These are phyloP conservation scores for Tadarida brasiliensis DNA, from an alignment of 2,797 vertebrate genomes.

Conservation along the genomic window DNA sequence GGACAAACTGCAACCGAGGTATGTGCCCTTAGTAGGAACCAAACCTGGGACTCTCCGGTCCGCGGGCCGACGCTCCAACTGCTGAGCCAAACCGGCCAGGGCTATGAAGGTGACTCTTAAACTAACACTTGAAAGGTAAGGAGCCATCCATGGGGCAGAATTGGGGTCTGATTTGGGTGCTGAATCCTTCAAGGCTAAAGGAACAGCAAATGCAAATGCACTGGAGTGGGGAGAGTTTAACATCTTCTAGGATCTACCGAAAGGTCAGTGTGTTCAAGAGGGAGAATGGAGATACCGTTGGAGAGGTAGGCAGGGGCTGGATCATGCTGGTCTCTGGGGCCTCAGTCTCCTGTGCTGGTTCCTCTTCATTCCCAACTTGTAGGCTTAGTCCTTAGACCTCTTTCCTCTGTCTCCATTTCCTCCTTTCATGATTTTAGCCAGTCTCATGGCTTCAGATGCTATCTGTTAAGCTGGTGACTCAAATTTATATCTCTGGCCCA, in stretches of 20 bases:
- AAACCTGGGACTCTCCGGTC: no score
- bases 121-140: background rate
- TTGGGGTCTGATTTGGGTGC: background rate
- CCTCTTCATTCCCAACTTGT: background rate
- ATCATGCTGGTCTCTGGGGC: rapidly evolving
- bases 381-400: background rate
- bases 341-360: background rate
- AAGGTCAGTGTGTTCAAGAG: background rate
- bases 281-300: background rate
- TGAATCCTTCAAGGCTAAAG: background rate
- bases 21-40: no score
- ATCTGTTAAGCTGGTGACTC: background rate
- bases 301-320: background rate
- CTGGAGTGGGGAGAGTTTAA: background rate
- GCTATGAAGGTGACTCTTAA: background rate
- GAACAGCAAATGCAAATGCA: background rate
- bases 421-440: background rate
- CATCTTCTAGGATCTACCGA: background rate
- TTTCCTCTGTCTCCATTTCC: background rate
- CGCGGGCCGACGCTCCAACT: no score
- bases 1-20: no score
- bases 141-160: background rate
- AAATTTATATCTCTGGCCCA: background rate
- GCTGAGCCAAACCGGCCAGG: no score
- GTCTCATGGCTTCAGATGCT: background rate